Percentiles rank a stretch among this genome's conserved stretches.
phyloP scores from a whole-genome alignment of 2,113 vertebrate genomes.

The Pogonocichla stellata region DNA sequence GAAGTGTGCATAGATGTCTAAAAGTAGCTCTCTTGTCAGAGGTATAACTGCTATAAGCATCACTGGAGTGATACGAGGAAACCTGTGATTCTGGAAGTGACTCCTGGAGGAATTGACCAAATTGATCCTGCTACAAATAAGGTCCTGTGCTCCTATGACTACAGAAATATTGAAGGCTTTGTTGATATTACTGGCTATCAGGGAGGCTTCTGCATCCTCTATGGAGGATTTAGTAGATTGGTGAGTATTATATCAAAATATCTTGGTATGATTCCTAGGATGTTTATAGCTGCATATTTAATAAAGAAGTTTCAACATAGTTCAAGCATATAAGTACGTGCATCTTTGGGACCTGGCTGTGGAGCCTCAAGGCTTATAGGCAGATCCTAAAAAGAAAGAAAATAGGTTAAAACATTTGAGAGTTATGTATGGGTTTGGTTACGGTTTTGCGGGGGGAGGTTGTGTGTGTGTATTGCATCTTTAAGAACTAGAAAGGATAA shows the following conservation, averaged over 20 bases:
- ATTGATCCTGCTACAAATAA: conserved; percentile 91
- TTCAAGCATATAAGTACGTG: not conserved
- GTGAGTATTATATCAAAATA: conserved; percentile 71
- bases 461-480: not conserved
- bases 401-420: not conserved
- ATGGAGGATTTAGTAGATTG: conserved; percentile 95
- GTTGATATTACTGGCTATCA: conserved; percentile 92
- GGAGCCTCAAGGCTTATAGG: not conserved
- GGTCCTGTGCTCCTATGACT: conserved; percentile 97
- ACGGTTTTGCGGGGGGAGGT: rapidly evolving
- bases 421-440: not conserved
- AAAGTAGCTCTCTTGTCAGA: conserved; percentile 70
- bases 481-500: not conserved
- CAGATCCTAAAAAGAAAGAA: not conserved
- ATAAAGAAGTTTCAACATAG: not conserved
- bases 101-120: conserved; percentile 96
- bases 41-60: conserved; percentile 97
- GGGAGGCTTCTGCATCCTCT: conserved; percentile 95
- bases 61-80: conserved; percentile 94
- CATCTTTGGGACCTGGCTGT: not conserved
- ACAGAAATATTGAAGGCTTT: conserved; percentile 97
- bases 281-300: not conserved
- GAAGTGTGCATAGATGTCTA: not conserved
- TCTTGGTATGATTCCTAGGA: not conserved
- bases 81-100: conserved; percentile 91